phyloP scores from a whole-genome alignment of 1,140 invertebrate genomes.

The Theocolax elegans region DNA sequence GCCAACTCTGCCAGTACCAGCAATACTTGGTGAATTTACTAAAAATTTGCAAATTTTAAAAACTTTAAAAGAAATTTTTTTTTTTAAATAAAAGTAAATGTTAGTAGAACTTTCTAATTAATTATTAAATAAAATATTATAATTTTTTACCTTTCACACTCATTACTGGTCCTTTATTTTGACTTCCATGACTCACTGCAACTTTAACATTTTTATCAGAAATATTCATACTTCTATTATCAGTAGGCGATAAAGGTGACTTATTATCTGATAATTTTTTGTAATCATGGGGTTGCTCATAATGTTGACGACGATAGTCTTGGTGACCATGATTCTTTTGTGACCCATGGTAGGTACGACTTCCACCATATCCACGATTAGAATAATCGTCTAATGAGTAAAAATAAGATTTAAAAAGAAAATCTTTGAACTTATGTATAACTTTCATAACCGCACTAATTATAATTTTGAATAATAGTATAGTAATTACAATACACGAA shows the following conservation, averaged over 20 bases:
- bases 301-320: conserved; percentile 47
- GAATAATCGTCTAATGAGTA: conserved; percentile 44
- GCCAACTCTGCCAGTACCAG: conserved; percentile 65
- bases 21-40: conserved; percentile 63
- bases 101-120: too few relatives aligned
- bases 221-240: conserved; percentile 52
- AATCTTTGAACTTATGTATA: not conserved
- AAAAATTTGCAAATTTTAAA: conserved; percentile 46
- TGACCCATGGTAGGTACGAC: conserved; percentile 47
- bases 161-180: conserved; percentile 55
- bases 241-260: conserved; percentile 34
- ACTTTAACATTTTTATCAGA: conserved; percentile 58
- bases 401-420: conserved; percentile 7
- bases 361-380: conserved; percentile 47
- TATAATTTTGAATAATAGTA: not conserved
- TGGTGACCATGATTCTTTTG: conserved; percentile 50
- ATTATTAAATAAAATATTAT: conserved; percentile 5
- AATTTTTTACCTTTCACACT: conserved; percentile 61
- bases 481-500: not conserved
- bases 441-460: too few relatives aligned
- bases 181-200: conserved; percentile 50
- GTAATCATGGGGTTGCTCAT: conserved; percentile 38
- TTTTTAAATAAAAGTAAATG: too few relatives aligned
- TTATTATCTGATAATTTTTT: conserved; percentile 22
- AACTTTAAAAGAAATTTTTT: too few relatives aligned